Evolutionary conservation across 2,113 vertebrate species (phyloP).

Genomic region (Macroglossus sobrinus): DNA sequence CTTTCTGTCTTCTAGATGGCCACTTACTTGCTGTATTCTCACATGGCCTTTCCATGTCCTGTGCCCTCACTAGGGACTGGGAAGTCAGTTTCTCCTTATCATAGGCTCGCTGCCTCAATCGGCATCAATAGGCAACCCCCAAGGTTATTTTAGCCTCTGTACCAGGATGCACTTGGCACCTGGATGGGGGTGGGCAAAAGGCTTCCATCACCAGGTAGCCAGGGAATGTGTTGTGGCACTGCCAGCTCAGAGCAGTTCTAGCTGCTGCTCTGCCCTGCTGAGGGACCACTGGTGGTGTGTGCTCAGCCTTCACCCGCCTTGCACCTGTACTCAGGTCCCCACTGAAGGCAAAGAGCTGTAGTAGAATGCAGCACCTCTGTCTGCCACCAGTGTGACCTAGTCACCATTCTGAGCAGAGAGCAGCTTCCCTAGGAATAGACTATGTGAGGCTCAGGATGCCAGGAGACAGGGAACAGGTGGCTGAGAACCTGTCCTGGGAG

Average conservation of each 20-base stretch:
- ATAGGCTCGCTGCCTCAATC: neutral
- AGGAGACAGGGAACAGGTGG: no score
- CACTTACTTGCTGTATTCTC: neutral
- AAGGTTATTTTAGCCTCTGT: neutral
- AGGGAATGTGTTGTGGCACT: rapidly evolving
- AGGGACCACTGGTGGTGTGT: rapidly evolving
- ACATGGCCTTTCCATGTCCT: neutral
- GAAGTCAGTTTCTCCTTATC: neutral
- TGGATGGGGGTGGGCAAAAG: neutral
- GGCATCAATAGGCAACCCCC: rapidly evolving
- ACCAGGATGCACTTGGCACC: neutral
- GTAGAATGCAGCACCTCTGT: neutral
- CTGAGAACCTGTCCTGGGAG: neutral
- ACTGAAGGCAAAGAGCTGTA: rapidly evolving
- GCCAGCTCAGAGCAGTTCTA: neutral
- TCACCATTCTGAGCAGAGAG: neutral
- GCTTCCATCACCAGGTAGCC: neutral
- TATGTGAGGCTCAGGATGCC: neutral
- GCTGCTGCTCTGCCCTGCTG: neutral
- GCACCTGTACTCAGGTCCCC: no score
- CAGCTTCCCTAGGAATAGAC: neutral
- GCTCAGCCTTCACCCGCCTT: neutral
- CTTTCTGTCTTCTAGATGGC: neutral
- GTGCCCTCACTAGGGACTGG: no score
- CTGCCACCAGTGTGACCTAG: neutral